Evolutionary conservation across 2,113 vertebrate species (phyloP).

Genomic region (Corythornis cristatus): DNA sequence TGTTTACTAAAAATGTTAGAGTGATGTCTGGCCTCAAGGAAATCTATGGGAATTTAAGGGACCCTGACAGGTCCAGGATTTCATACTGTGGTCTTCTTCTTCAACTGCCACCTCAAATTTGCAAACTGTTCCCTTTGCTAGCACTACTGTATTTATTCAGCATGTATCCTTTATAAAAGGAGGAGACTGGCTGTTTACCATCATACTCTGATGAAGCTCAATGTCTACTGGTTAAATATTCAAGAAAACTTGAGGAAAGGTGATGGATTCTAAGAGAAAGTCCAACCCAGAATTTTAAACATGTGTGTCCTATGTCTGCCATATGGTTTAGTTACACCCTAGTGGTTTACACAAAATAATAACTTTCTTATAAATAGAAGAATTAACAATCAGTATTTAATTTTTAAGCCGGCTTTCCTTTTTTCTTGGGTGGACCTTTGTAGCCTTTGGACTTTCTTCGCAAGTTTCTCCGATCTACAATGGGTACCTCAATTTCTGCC

Average conservation of each 20-base stretch:
- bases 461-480: constrained; percentile 80
- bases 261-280: constrained; percentile 7
- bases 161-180: not conserved
- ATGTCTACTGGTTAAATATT: not conserved
- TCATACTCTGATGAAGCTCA: not conserved
- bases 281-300: constrained; percentile 59
- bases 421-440: constrained; percentile 83
- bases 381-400: not conserved
- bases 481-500: constrained; percentile 78
- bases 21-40: not conserved
- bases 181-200: not conserved
- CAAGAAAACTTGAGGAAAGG: constrained; percentile 43
- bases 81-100: not conserved
- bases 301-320: not conserved
- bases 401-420: constrained; percentile 75
- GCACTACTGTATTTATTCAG: not conserved
- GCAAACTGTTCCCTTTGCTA: not conserved
- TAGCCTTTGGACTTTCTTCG: constrained; percentile 81
- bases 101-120: not conserved
- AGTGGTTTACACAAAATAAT: constrained; percentile 60
- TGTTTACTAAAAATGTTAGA: not conserved
- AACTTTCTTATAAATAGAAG: constrained; percentile 63
- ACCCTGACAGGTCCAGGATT: not conserved
- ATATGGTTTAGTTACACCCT: constrained; percentile 54
- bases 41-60: not conserved